Conservation (phyloP, 1,140 invertebrate genomes). For the Cardiocondyla obscurior region DNA sequence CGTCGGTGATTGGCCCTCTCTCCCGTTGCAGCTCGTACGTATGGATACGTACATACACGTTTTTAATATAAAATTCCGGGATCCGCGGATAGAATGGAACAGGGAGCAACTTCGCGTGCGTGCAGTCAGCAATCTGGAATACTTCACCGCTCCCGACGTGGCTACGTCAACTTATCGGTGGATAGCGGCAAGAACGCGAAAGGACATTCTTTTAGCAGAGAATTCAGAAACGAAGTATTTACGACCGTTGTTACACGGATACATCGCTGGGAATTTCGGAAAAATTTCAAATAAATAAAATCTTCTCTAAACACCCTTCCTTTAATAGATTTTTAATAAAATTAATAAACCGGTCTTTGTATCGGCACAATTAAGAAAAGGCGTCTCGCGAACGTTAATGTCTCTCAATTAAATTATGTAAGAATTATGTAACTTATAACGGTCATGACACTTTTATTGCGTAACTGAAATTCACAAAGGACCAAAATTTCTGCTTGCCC, state of each 20-base stretch:
- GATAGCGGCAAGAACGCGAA: constrained; percentile 9
- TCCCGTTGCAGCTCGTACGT: background rate
- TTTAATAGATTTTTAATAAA: background rate
- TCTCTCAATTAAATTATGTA: background rate
- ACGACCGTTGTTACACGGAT: background rate
- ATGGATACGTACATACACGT: background rate
- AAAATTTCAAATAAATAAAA: background rate
- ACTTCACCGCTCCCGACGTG: constrained; percentile 23
- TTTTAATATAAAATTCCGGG: constrained; percentile 62
- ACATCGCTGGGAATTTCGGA: background rate
- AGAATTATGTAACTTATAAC: background rate
- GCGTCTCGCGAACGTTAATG: background rate
- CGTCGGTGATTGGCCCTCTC: constrained; percentile 36
- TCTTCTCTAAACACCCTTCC: background rate
- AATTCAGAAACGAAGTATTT: constrained; percentile 14
- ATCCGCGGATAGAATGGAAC: constrained; percentile 26
- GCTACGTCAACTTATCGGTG: constrained; percentile 48
- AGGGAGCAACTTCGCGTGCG: background rate
- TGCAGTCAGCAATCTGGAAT: constrained; percentile 37
- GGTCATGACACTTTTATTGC: background rate
- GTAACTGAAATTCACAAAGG: background rate
- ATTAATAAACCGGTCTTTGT: background rate
- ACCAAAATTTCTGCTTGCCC: background rate
- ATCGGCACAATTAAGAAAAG: background rate
- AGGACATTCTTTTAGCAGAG: constrained; percentile 16